Percentiles rank a stretch among this genome's conserved stretches.
These are phyloP conservation scores for Aproaerema taeniolella DNA, from an alignment of 2,888 invertebrate genomes.

Conservation along the genomic window DNA sequence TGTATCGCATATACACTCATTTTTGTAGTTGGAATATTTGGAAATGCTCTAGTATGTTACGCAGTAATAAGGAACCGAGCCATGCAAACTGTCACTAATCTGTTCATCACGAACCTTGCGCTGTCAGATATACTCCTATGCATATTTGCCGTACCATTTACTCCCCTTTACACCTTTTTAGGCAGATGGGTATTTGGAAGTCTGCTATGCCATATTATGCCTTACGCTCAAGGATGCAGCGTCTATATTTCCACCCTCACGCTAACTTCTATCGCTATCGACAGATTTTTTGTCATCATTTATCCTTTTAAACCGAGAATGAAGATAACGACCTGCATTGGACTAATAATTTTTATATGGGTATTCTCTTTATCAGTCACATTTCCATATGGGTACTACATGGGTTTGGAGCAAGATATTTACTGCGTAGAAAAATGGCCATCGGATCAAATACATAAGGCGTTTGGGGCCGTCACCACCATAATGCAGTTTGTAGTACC, in stretches of 20 bases:
- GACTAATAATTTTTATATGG: conserved; percentile 90
- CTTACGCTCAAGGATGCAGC: conserved; percentile 91
- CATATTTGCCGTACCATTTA: conserved; percentile 91
- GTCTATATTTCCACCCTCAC: conserved; percentile 95
- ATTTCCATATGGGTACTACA: conserved; percentile 90
- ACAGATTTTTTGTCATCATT: conserved; percentile 93
- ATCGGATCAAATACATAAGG: conserved; percentile 81
- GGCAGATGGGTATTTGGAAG: conserved; percentile 91
- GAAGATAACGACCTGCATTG: conserved; percentile 85
- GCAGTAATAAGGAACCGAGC: conserved; percentile 90
- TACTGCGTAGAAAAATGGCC: conserved; percentile 89
- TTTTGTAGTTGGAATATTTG: conserved; percentile 88
- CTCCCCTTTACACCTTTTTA: conserved; percentile 91
- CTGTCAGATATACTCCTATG: conserved; percentile 92
- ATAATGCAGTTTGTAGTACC: conserved; percentile 92
- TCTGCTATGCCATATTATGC: conserved; percentile 89
- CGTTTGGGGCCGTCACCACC: conserved; percentile 87
- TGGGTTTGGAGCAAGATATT: conserved; percentile 75
- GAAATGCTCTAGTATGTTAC: conserved; percentile 91
- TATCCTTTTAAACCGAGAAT: conserved; percentile 91
- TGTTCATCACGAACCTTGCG: conserved; percentile 94
- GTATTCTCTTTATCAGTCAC: conserved; percentile 86
- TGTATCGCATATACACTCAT: conserved; percentile 86
- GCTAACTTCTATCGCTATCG: conserved; percentile 93
- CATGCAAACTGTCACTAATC: conserved; percentile 96